phyloP scores from a whole-genome alignment of 2,797 vertebrate genomes.

The Manis javanica region DNA sequence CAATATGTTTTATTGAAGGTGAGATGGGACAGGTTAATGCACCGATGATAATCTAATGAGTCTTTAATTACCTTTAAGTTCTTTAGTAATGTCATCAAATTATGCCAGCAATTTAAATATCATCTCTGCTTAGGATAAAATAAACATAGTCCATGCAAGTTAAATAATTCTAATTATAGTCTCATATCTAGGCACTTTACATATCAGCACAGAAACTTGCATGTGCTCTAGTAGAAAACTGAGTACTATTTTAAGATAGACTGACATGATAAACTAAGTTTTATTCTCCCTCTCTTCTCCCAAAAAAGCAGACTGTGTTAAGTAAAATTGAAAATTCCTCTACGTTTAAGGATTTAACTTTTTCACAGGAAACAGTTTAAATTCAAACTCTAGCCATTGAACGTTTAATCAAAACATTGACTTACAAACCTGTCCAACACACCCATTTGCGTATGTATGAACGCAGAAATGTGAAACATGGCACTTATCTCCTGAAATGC shows the following conservation, averaged over 20 bases:
- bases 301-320: background rate
- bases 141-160: background rate
- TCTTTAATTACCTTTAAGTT: slow-evolving; percentile 4
- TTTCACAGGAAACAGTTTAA: background rate
- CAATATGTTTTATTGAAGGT: background rate
- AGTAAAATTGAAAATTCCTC: background rate
- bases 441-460: fast-evolving
- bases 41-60: background rate
- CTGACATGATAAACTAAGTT: background rate
- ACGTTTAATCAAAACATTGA: background rate
- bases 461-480: fast-evolving
- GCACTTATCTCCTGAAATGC: background rate
- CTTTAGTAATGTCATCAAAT: background rate
- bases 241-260: background rate
- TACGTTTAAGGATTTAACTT: background rate
- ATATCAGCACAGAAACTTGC: background rate
- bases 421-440: background rate
- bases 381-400: background rate
- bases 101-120: background rate
- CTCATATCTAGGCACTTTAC: background rate
- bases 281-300: background rate
- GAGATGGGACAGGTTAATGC: background rate
- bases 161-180: background rate
- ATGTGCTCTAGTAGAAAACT: background rate
- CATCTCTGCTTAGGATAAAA: background rate